phyloP scores from a whole-genome alignment of 2,888 invertebrate genomes.

The Hylaea fasciaria region DNA sequence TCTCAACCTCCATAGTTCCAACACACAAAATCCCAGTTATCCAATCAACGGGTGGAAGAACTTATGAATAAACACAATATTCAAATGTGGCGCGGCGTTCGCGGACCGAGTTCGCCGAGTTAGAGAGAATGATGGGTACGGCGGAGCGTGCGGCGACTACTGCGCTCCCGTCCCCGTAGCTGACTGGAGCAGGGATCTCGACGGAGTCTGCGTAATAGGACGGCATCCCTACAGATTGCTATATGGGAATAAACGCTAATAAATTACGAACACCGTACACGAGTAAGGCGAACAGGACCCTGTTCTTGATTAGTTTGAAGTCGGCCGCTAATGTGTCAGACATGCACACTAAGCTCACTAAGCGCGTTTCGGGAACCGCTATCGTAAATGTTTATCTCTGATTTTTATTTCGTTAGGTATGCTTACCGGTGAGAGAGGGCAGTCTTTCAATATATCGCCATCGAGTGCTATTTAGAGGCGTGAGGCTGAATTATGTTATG shows the following conservation, averaged over 20 bases:
- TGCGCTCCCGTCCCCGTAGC: constrained; percentile 69
- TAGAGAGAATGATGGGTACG: constrained; percentile 48
- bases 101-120: constrained; percentile 57
- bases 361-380: constrained; percentile 29
- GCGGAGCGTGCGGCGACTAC: constrained; percentile 61
- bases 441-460: constrained; percentile 42
- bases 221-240: constrained; percentile 82
- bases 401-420: constrained; percentile 42
- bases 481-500: constrained; percentile 49
- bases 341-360: constrained; percentile 52
- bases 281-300: constrained; percentile 74
- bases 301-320: constrained; percentile 83
- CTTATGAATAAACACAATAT: constrained; percentile 60
- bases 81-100: constrained; percentile 51
- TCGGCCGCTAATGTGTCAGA: constrained; percentile 74
- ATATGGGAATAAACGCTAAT: constrained; percentile 83
- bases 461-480: constrained; percentile 46
- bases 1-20: constrained; percentile 65
- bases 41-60: constrained; percentile 56
- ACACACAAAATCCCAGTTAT: constrained; percentile 60
- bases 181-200: constrained; percentile 80
- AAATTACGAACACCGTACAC: constrained; percentile 82
- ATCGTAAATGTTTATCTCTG: constrained; percentile 37
- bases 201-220: constrained; percentile 84
- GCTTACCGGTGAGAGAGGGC: constrained; percentile 40